Conservation (phyloP, 2,888 invertebrate species). For the Epirrita christyi region DNA sequence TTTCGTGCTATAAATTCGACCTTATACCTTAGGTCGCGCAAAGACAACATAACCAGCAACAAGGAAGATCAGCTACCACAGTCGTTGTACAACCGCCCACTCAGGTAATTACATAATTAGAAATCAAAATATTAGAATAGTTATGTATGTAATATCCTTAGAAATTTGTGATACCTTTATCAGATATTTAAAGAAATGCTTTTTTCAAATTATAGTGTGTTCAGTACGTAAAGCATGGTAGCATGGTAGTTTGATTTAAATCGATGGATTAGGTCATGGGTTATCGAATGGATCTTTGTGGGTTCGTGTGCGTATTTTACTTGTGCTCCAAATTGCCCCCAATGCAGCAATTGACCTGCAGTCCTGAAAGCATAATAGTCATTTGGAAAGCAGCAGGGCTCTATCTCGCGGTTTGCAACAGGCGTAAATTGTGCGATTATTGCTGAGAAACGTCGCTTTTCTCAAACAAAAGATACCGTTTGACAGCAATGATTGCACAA, state of each 20-base stretch:
- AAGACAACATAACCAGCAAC: slow-evolving; percentile 78
- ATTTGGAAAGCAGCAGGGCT: too few relatives aligned
- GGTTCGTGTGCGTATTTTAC: background rate
- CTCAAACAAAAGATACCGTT: too few relatives aligned
- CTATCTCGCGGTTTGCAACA: too few relatives aligned
- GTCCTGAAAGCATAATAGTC: too few relatives aligned
- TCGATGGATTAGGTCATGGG: slow-evolving; percentile 9
- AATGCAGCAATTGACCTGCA: too few relatives aligned
- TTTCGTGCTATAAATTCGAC: background rate
- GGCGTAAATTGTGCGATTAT: too few relatives aligned
- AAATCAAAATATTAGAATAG: background rate
- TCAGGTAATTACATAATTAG: slow-evolving; percentile 51
- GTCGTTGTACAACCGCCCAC: slow-evolving; percentile 60
- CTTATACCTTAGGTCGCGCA: slow-evolving; percentile 73
- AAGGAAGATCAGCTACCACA: slow-evolving; percentile 53
- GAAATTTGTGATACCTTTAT: background rate
- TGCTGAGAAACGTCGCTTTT: too few relatives aligned
- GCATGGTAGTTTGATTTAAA: slow-evolving; percentile 15
- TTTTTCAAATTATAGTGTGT: too few relatives aligned
- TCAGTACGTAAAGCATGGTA: slow-evolving; percentile 15
- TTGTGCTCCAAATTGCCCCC: background rate
- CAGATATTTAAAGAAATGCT: background rate
- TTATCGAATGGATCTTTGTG: slow-evolving; percentile 8
- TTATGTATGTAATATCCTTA: background rate
- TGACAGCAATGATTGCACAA: too few relatives aligned